A percentile compares a stretch with the other conserved stretches of the same genome.
phyloP scores from a whole-genome alignment of 2,888 invertebrate species.

The Arrhopalites spinosus region DNA sequence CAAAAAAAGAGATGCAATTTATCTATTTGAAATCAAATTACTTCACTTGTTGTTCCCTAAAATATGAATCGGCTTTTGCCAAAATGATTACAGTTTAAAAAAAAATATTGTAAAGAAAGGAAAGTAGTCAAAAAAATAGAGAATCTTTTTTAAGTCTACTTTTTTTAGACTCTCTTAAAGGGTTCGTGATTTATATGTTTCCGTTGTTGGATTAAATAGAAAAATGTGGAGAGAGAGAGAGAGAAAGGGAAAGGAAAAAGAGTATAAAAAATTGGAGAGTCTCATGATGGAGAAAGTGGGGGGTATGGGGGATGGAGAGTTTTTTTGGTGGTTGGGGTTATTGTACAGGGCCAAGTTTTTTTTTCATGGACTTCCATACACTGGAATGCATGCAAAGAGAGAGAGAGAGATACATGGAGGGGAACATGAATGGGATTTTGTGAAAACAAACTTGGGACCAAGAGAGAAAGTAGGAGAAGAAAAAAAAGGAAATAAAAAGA shows the following conservation, averaged over 20 bases:
- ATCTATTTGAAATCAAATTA: constrained; percentile 4
- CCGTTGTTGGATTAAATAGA: neutral
- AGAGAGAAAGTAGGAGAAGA: neutral
- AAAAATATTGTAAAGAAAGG: neutral
- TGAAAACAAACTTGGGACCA: constrained; percentile 2
- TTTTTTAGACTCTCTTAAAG: neutral
- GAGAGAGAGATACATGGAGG: neutral
- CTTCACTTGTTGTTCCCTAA: neutral
- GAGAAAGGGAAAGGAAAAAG: constrained; percentile 4
- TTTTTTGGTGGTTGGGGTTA: neutral
- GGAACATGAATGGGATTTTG: neutral
- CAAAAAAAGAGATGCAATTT: neutral
- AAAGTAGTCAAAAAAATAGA: neutral
- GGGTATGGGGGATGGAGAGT: neutral
- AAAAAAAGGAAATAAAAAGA: constrained; percentile 8
- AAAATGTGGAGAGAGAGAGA: constrained; percentile 24
- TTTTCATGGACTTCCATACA: too few species aligned
- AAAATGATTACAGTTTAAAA: neutral
- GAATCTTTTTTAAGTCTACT: too few species aligned
- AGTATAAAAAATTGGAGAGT: neutral
- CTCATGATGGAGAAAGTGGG: constrained; percentile 9
- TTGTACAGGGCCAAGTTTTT: too few species aligned
- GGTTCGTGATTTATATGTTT: constrained; percentile 4
- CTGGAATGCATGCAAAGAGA: neutral
- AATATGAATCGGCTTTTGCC: neutral